A percentile compares a stretch with the other conserved stretches of the same genome.
phyloP scores from a whole-genome alignment of 2,888 invertebrate genomes.

The Flexamia atlantica region DNA sequence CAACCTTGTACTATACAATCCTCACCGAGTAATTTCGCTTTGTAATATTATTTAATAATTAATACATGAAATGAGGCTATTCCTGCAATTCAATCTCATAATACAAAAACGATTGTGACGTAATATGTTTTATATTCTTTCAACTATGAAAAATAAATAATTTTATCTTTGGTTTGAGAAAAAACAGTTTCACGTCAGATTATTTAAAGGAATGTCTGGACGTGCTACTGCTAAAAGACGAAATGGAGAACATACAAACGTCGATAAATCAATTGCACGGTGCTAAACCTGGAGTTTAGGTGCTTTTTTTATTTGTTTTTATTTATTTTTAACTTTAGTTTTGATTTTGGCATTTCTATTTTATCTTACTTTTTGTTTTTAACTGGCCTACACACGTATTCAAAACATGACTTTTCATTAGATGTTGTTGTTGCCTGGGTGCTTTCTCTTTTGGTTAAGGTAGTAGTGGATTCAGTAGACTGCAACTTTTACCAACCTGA shows the following conservation, averaged over 20 bases:
- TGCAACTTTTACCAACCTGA: no score
- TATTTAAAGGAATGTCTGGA: constrained; percentile 96
- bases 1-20: no score
- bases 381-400: background rate
- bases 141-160: background rate
- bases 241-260: constrained; percentile 89
- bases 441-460: no score
- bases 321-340: constrained; percentile 55
- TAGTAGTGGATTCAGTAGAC: no score
- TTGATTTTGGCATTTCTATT: constrained; percentile 51
- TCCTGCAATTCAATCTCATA: no score
- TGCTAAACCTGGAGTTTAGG: constrained; percentile 86
- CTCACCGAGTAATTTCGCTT: no score
- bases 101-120: no score
- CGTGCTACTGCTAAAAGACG: constrained; percentile 90
- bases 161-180: constrained; percentile 82
- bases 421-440: no score
- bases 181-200: constrained; percentile 93
- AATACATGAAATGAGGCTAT: no score
- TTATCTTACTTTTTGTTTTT: constrained; percentile 49
- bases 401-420: background rate
- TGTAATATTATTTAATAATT: no score
- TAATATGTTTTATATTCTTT: no score
- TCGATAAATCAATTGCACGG: constrained; percentile 95
- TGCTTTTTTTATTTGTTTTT: constrained; percentile 73